Evolutionary conservation across 2,797 vertebrate genomes (phyloP), one percentile per base, ranked within the genome.

Genomic region (Pseudochaenichthys georgianus): DNA sequence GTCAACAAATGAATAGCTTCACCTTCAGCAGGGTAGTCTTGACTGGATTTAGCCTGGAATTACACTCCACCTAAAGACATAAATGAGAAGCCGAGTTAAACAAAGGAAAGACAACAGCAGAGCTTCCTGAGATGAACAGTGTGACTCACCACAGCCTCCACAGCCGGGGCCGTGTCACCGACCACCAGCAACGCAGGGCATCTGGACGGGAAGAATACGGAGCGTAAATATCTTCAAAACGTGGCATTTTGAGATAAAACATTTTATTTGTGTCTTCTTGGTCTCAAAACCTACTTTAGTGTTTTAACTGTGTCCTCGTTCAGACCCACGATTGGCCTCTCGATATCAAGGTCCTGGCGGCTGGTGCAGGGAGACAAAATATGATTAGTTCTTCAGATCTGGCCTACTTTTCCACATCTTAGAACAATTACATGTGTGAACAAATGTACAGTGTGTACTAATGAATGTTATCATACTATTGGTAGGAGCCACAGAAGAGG

Each of bases 21-120:
- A 96, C 98, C 97, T 99, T 99, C 60, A 99, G 88, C 69, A 99
- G 94, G 42, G 98, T 98, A 69, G 97, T 97, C 93, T 96, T 98
- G 80, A 95, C 95, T 51, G 98, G 98, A 87, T 98, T 98, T 94
- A 99, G 96, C 89, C 97, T 96, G 80, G 98, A 97, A 92, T 99
- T 99, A 88, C 98, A 99, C 94, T 99, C 98, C 89, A 99, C 98
- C 98, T 99, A 77, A 76, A 92, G 34, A 89, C 16, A 81, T 9
- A 6, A 73, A 48, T 3, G 2, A 78, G 9, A 66, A 15, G 38
- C 1, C 7, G n/a, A 50, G 43, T 17, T 68, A 0, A n/a, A 19
- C 13, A 31, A 52, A 19, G 1, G 53, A 0, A 45, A 48, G 28
- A 45, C 1, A 42, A 42, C 12, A 54, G 43, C 6, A 3, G 34